Percentiles rank a stretch among this genome's conserved stretches.
phyloP scores from a whole-genome alignment of 2,797 vertebrate species.

The Denticeps clupeoides region DNA sequence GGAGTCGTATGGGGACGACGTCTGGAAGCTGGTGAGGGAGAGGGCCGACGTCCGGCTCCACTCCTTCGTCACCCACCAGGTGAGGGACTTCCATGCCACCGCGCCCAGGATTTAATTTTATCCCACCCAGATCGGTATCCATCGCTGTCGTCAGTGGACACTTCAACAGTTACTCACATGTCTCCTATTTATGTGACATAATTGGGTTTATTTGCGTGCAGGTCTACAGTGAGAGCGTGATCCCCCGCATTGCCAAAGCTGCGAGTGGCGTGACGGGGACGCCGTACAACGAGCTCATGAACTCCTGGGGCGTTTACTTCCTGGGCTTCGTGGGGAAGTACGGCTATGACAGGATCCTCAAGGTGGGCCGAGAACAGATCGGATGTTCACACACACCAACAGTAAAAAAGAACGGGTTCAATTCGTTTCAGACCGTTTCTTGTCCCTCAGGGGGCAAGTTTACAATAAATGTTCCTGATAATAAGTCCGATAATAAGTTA shows the following conservation, averaged over 20 bases:
- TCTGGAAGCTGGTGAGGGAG: constrained; percentile 63
- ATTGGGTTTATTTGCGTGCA: no score
- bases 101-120: not conserved
- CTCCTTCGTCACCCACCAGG: constrained; percentile 64
- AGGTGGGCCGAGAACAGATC: not conserved
- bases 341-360: constrained; percentile 56
- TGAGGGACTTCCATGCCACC: constrained; percentile 21
- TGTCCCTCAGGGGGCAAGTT: no score
- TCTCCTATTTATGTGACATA: not conserved
- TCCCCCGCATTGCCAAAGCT: constrained; percentile 58
- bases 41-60: constrained; percentile 57
- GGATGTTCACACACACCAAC: no score
- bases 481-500: no score
- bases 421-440: not conserved
- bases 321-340: constrained; percentile 63
- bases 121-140: no score
- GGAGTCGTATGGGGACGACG: constrained; percentile 61
- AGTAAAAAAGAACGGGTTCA: not conserved
- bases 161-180: no score
- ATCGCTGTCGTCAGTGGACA: no score
- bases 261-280: constrained; percentile 62
- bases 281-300: constrained; percentile 66
- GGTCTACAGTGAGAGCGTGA: constrained; percentile 63
- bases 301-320: constrained; percentile 64
- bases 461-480: no score